phyloP scores from a whole-genome alignment of 2,797 vertebrate genomes.

The Amblyopsis hoosieri region DNA sequence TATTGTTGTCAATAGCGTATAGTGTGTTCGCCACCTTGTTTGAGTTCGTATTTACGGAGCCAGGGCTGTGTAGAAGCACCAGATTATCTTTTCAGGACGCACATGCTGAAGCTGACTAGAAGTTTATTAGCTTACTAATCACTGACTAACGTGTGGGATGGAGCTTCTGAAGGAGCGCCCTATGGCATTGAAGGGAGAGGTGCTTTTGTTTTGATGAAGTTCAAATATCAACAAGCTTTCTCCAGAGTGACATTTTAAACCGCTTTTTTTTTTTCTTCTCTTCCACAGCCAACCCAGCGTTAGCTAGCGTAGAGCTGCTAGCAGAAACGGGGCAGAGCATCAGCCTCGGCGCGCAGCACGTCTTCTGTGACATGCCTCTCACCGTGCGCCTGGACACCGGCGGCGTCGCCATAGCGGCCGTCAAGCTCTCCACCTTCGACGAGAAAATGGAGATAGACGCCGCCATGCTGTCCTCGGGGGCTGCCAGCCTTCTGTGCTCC shows the following conservation, averaged over 20 bases:
- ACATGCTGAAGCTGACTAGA: too few relatives aligned
- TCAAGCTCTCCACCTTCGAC: slow-evolving; percentile 92
- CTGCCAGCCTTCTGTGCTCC: slow-evolving; percentile 81
- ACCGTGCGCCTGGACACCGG: slow-evolving; percentile 83
- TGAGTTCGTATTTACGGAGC: too few relatives aligned
- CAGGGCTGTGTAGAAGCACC: too few relatives aligned
- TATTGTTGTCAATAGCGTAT: too few relatives aligned
- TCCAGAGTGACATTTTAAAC: neutral
- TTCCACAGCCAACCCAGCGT: slow-evolving; percentile 67
- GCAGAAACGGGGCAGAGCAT: slow-evolving; percentile 81
- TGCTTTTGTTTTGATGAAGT: too few relatives aligned
- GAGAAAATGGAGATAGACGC: slow-evolving; percentile 95
- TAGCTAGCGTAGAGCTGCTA: slow-evolving; percentile 86
- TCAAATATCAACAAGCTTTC: too few relatives aligned
- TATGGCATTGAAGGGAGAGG: too few relatives aligned
- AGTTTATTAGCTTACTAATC: too few relatives aligned
- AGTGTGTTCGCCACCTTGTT: too few relatives aligned
- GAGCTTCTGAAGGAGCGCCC: neutral
- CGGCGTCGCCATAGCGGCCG: slow-evolving; percentile 76
- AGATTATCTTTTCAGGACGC: too few relatives aligned
- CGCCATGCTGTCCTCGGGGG: slow-evolving; percentile 84
- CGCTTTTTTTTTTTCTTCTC: neutral
- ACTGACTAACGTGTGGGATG: neutral
- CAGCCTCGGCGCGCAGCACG: slow-evolving; percentile 84
- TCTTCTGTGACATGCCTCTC: slow-evolving; percentile 90